Evolutionary conservation across 1,140 invertebrate species (phyloP).

Genomic region (Drosophila sturtevanti): DNA sequence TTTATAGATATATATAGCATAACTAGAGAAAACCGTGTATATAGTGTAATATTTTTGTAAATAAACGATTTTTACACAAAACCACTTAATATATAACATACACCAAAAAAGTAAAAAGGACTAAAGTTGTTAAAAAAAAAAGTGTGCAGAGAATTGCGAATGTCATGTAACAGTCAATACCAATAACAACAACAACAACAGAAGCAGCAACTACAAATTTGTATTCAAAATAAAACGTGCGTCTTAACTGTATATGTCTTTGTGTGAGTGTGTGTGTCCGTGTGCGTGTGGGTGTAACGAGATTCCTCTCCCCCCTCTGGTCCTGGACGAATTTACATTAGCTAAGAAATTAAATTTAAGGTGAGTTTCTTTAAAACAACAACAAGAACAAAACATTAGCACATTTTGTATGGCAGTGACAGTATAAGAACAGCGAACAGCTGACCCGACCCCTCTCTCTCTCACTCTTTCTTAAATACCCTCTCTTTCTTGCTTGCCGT

Average conservation of each 20-base stretch:
- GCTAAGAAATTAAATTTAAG: constrained; percentile 59
- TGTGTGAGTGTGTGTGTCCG: constrained; percentile 32
- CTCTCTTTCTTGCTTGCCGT: constrained; percentile 29
- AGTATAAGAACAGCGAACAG: constrained; percentile 39
- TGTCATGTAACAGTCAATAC: constrained; percentile 59
- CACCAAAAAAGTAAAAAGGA: constrained; percentile 2
- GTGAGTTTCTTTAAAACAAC: constrained; percentile 40
- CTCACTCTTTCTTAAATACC: constrained; percentile 5
- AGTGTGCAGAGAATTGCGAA: constrained; percentile 17
- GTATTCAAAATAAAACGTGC: constrained; percentile 61
- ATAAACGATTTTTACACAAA: constrained; percentile 25
- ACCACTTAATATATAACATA: not conserved
- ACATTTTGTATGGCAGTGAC: constrained; percentile 4
- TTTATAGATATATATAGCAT: constrained; percentile 28
- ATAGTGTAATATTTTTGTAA: constrained; percentile 51
- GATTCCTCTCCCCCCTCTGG: constrained; percentile 29
- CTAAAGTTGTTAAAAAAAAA: constrained; percentile 23
- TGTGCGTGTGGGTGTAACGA: constrained; percentile 27
- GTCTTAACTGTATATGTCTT: constrained; percentile 30
- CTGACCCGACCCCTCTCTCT: constrained; percentile 48
- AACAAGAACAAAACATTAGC: not conserved
- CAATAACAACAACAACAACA: constrained; percentile 34
- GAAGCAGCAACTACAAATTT: constrained; percentile 34
- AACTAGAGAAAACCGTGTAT: constrained; percentile 31
- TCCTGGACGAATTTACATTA: constrained; percentile 60